A percentile compares a stretch with the other conserved stretches of the same genome.
phyloP scores from a whole-genome alignment of 2,888 invertebrate genomes.

The Anthrax anthrax region DNA sequence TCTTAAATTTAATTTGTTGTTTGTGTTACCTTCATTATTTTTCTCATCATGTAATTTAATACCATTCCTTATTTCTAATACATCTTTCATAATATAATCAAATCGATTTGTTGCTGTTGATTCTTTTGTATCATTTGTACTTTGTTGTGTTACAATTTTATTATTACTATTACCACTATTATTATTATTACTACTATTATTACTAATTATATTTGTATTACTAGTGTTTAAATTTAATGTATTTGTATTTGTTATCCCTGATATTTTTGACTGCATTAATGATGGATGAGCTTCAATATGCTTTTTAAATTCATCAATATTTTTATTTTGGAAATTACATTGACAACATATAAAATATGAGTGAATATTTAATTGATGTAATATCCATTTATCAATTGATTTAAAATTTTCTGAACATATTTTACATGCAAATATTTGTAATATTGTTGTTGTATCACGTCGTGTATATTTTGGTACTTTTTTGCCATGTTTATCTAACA shows the following conservation, averaged over 20 bases:
- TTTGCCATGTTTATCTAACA: constrained; percentile 29
- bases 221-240: neutral
- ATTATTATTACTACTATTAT: too few relatives aligned
- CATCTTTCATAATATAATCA: constrained; percentile 33
- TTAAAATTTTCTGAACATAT: constrained; percentile 10
- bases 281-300: constrained; percentile 12
- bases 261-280: neutral
- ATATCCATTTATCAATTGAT: constrained; percentile 12
- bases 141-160: neutral
- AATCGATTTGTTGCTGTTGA: constrained; percentile 20
- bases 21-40: neutral
- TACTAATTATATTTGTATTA: neutral
- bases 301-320: constrained; percentile 11
- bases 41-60: constrained; percentile 15
- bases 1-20: too few relatives aligned
- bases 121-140: neutral
- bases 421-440: constrained; percentile 13
- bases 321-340: constrained; percentile 12
- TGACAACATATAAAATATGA: constrained; percentile 11
- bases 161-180: too few relatives aligned
- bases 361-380: constrained; percentile 13
- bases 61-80: constrained; percentile 33
- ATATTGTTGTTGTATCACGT: constrained; percentile 29
- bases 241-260: neutral
- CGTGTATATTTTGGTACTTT: constrained; percentile 23